Base-by-base conservation (phyloP, 2,113 vertebrate genomes). In the Strix aluco region DNA sequence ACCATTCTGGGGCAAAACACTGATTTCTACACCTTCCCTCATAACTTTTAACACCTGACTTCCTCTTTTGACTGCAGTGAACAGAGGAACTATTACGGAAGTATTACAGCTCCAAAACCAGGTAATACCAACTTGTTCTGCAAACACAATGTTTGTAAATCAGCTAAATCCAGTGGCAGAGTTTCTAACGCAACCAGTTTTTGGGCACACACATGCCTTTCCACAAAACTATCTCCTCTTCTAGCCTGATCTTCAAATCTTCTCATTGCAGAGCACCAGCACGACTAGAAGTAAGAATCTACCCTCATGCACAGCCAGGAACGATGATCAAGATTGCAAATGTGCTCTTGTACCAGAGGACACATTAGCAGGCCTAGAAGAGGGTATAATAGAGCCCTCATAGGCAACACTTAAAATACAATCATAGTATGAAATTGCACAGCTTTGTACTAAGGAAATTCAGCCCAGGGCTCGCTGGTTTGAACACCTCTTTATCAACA, bases 131-230 rank as follows among this genome's bases (percentile, higher is more conserved):
- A 3, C 12, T 34, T 65, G 14, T 30, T 81, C 58, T 46, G 12
- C 30, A 25, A 57, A 49, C 14, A 27, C 25, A 18, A 42, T 7
- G 11, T 42, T 46, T 61, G 40, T 38, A 51, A 57, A 34, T 27
- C 27, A 42, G 51, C 16, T 81, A 77, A 83, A 84, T 13, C 16
- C 67, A 63, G 22, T 8, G 16, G 6, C 34, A 84, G 52, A 47
- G 4, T 62, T 89, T 70, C 46, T 70, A 88, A 66, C 5, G 18
- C 0, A 8, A 58, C 7, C 10, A 62, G 13, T 1, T 80, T 84
- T 44, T 0, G 18, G 16, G 21, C 46, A 51, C 1, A 13, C 8
- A n/a, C 5, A 5, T 18, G 20, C 5, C 40, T 34, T 74, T 69
- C 32, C 20, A 87, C 12, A 70, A 84, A 90, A 46, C 16, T 0